These are phyloP conservation scores for Porites divaricata DNA, from an alignment of 92 coral and sea anemone species.

Conservation along the genomic window DNA sequence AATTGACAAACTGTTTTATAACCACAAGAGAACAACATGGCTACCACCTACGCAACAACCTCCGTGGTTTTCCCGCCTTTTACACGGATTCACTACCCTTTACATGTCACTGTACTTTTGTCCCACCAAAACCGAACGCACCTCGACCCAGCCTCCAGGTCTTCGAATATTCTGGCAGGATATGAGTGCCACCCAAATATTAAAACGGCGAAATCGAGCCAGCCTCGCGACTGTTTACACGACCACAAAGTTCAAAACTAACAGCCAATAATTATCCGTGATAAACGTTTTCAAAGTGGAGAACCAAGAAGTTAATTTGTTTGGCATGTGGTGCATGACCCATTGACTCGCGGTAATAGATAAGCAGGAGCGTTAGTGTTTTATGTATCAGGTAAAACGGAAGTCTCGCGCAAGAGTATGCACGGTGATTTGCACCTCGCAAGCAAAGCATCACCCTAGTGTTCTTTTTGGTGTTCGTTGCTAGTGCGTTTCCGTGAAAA, in stretches of 20 bases:
- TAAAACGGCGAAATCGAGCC: not conserved
- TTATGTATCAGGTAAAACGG: conserved; percentile 2
- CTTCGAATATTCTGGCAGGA: too few relatives aligned
- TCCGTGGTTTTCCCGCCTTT: too few relatives aligned
- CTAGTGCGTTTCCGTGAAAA: not conserved
- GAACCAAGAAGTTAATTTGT: not conserved
- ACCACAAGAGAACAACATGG: too few relatives aligned
- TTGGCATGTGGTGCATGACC: not conserved
- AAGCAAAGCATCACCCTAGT: not conserved
- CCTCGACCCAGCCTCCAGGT: not conserved
- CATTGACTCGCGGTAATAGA: not conserved
- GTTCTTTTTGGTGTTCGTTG: not conserved
- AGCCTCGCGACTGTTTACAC: not conserved
- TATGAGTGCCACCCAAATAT: too few relatives aligned
- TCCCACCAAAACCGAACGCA: not conserved
- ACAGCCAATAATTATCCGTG: not conserved
- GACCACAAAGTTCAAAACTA: not conserved
- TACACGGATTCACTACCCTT: too few relatives aligned
- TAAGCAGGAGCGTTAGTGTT: not conserved
- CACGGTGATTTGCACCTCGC: not conserved
- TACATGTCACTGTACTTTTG: too few relatives aligned
- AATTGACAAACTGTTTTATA: too few relatives aligned
- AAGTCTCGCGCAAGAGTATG: not conserved
- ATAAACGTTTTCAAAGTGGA: conserved; percentile 17
- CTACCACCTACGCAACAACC: too few relatives aligned